Conservation (phyloP, 2,113 vertebrate genomes). For the Dasyprocta punctata region DNA sequence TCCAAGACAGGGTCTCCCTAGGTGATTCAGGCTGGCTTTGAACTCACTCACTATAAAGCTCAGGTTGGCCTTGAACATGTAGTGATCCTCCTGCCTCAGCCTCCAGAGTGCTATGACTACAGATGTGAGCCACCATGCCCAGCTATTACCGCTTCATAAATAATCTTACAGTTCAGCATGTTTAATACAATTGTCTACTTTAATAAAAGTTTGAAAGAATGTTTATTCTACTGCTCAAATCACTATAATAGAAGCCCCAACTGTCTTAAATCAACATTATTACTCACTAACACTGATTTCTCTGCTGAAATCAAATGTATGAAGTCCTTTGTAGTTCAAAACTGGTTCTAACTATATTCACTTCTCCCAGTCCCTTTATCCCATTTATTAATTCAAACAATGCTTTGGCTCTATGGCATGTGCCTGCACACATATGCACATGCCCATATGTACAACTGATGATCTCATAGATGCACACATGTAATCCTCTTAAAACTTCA, state of each 20-base stretch:
- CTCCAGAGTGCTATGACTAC: background rate
- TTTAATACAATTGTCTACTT: background rate
- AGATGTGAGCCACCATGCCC: background rate
- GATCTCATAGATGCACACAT: background rate
- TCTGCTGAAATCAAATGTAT: background rate
- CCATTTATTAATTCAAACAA: background rate
- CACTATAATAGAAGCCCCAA: background rate
- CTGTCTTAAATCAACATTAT: background rate
- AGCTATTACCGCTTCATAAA: background rate
- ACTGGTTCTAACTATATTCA: background rate
- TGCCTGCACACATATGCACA: background rate
- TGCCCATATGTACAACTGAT: background rate
- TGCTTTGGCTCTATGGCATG: background rate
- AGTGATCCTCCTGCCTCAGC: background rate
- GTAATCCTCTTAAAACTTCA: background rate
- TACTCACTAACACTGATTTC: background rate
- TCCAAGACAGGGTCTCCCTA: background rate
- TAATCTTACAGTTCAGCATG: background rate
- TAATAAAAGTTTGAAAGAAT: slow-evolving; percentile 32
- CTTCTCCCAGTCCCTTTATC: background rate
- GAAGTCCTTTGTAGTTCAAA: background rate
- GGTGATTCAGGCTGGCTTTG: background rate
- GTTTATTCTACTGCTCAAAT: background rate
- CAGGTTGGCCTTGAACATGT: no score
- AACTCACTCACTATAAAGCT: background rate